Evolutionary conservation across 2,797 vertebrate species (phyloP).

Genomic region (Uromys caudimaculatus): DNA sequence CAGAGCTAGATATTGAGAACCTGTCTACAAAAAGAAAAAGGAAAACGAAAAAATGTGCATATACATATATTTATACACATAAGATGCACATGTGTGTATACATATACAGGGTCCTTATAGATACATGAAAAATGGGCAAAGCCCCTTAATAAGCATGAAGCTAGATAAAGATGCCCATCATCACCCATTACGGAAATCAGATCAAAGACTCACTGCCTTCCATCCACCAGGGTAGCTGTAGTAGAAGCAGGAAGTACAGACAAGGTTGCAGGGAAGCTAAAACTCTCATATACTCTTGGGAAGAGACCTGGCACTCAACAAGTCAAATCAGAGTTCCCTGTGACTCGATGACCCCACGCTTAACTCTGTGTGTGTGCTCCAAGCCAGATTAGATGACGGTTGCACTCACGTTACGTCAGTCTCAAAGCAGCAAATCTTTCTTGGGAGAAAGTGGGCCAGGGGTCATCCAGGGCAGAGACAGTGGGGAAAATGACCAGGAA

Average conservation of each 20-base stretch:
- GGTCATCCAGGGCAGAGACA: background rate
- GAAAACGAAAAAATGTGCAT: no score
- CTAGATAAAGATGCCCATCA: background rate
- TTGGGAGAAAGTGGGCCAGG: background rate
- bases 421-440: background rate
- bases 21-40: background rate
- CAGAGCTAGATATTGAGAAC: background rate
- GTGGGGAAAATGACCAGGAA: background rate
- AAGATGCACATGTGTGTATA: no score
- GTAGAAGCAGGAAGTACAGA: background rate
- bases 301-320: background rate
- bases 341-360: background rate
- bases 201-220: conserved; percentile 18
- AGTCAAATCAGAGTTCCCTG: background rate
- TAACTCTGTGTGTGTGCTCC: background rate
- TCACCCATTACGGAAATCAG: background rate
- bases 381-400: background rate
- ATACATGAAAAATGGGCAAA: conserved; percentile 36
- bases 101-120: background rate
- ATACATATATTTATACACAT: no score
- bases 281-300: background rate
- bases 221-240: background rate
- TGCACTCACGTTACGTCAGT: background rate
- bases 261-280: background rate
- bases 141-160: conserved; percentile 35